phyloP scores from a whole-genome alignment of 2,113 vertebrate species.

The Pongo abelii region DNA sequence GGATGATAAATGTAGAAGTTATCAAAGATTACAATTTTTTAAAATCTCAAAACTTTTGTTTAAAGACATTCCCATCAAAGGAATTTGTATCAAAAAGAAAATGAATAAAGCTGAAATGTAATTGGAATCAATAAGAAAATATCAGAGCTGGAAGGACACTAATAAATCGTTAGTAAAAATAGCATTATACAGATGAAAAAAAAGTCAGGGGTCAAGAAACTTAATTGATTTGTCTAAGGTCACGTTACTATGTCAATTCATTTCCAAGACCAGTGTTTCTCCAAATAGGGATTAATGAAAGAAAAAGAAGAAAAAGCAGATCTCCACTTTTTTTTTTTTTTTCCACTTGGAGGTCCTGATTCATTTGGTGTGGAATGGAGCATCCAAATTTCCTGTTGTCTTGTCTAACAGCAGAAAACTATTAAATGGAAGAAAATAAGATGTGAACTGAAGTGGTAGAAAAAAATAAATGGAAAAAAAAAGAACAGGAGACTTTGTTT shows the following conservation, averaged over 20 bases:
- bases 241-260: not conserved
- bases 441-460: not conserved
- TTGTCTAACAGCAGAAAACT: not conserved
- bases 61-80: too few species aligned
- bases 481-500: rapidly evolving
- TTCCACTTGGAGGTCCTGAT: not conserved
- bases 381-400: not conserved
- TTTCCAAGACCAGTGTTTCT: not conserved
- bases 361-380: not conserved
- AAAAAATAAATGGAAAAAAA: not conserved
- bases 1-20: too few species aligned
- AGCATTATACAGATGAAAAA: too few species aligned
- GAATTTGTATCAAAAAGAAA: too few species aligned
- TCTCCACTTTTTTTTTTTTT: not conserved
- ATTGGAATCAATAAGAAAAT: too few species aligned
- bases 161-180: too few species aligned
- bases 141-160: too few species aligned
- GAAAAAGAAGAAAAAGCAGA: not conserved
- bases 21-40: too few species aligned
- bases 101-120: too few species aligned
- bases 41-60: too few species aligned
- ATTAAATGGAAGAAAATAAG: not conserved
- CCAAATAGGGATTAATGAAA: not conserved
- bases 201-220: not conserved
- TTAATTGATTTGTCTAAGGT: not conserved